Conservation (phyloP, 2,113 vertebrate species). For the Melanotaenia duboulayi region DNA sequence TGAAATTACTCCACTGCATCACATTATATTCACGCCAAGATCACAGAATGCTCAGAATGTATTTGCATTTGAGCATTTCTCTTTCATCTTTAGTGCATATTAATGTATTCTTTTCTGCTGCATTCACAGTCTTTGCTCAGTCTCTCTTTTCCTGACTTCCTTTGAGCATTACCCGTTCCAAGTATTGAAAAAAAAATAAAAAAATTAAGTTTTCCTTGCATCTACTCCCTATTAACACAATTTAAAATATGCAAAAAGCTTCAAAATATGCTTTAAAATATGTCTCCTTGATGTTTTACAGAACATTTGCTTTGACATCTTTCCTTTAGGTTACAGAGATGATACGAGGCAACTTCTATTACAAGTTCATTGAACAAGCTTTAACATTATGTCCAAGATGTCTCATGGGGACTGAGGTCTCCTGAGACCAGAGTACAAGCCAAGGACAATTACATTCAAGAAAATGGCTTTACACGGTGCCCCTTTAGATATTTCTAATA, state of each 20-base stretch:
- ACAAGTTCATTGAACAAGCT: slow-evolving; percentile 26
- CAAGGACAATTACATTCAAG: slow-evolving; percentile 55
- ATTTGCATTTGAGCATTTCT: slow-evolving; percentile 60
- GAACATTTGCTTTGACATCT: slow-evolving; percentile 23
- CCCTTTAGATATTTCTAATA: slow-evolving; percentile 45
- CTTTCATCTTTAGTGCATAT: slow-evolving; percentile 65
- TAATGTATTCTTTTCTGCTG: slow-evolving; percentile 56
- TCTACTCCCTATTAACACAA: slow-evolving; percentile 21
- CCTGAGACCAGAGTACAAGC: slow-evolving; percentile 47
- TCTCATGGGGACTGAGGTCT: slow-evolving; percentile 47
- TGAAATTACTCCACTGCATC: slow-evolving; percentile 41
- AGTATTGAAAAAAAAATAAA: slow-evolving; percentile 21
- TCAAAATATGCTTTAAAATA: slow-evolving; percentile 21
- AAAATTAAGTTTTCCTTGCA: slow-evolving; percentile 13
- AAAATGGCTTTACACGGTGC: slow-evolving; percentile 50
- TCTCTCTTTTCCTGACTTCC: slow-evolving; percentile 22
- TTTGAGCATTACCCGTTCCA: slow-evolving; percentile 29
- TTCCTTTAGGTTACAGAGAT: slow-evolving; percentile 19
- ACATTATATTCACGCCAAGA: slow-evolving; percentile 42
- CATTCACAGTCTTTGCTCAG: slow-evolving; percentile 44
- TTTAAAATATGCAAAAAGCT: slow-evolving; percentile 15
- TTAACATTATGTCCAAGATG: slow-evolving; percentile 37
- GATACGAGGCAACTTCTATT: slow-evolving; percentile 2
- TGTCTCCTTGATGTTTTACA: slow-evolving; percentile 23
- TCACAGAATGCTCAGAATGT: slow-evolving; percentile 47